phyloP scores from a whole-genome alignment of 2,888 invertebrate species.

The Volucella bombylans region DNA sequence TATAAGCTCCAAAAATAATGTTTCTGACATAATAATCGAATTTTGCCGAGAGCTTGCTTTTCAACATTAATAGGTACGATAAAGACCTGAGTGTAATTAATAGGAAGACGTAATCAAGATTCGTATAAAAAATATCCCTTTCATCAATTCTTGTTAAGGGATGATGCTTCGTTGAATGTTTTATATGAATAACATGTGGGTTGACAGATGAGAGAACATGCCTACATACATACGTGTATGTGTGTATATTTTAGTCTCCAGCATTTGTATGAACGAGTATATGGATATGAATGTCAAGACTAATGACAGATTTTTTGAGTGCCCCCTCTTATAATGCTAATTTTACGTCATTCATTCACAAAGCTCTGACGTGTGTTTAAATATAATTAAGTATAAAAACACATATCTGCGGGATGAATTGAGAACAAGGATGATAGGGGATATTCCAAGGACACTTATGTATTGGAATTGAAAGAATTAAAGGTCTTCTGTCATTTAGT shows the following conservation, averaged over 20 bases:
- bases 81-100: conserved; percentile 37
- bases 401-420: conserved; percentile 26
- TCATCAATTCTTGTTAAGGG: conserved; percentile 11
- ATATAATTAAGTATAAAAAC: conserved; percentile 45
- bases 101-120: conserved; percentile 22
- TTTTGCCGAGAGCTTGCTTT: conserved; percentile 44
- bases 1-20: conserved; percentile 13
- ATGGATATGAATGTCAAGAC: conserved; percentile 32
- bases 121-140: conserved; percentile 57
- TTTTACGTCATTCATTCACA: conserved; percentile 44
- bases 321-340: conserved; percentile 51
- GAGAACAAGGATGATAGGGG: background rate
- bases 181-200: conserved; percentile 56
- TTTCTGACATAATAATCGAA: conserved; percentile 53
- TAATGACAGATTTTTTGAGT: conserved; percentile 55
- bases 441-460: conserved; percentile 35
- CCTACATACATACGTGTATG: too few relatives aligned
- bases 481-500: background rate
- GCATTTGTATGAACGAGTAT: too few relatives aligned
- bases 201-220: conserved; percentile 38
- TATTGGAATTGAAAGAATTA: conserved; percentile 33
- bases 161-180: conserved; percentile 54
- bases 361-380: conserved; percentile 42
- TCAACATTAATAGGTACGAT: conserved; percentile 18
- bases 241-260: background rate